These are phyloP conservation scores for Dufourea novaeangliae DNA, from an alignment of 1,140 invertebrate genomes.

Conservation along the genomic window DNA sequence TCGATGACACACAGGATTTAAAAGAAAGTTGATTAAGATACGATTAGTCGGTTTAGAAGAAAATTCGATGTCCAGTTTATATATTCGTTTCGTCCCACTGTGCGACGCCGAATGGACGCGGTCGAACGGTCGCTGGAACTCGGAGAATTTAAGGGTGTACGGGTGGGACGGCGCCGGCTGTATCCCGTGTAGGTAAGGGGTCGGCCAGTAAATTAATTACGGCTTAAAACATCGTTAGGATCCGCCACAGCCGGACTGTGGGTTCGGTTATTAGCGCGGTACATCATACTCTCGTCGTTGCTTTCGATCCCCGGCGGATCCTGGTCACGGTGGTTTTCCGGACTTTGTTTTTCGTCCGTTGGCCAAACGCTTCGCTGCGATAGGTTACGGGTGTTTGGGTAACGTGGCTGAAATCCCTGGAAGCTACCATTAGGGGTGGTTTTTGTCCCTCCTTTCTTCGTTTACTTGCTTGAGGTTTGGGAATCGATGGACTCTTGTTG, in stretches of 20 bases:
- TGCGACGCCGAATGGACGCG: background rate
- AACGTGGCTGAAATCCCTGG: no score
- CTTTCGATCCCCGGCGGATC: conserved; percentile 18
- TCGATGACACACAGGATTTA: no score
- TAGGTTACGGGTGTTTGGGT: no score
- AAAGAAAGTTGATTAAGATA: no score
- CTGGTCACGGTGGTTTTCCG: conserved; percentile 20
- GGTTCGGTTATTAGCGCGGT: conserved; percentile 77
- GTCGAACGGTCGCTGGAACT: background rate
- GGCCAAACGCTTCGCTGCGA: no score
- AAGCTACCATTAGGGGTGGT: background rate
- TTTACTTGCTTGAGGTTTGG: background rate
- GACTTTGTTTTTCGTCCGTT: no score
- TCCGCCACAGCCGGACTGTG: conserved; percentile 59
- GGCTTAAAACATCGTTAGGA: conserved; percentile 79
- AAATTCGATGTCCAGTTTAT: no score
- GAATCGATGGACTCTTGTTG: background rate
- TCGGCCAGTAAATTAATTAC: conserved; percentile 77
- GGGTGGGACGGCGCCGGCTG: conserved; percentile 32
- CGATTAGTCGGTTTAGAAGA: no score
- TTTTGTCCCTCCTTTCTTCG: background rate
- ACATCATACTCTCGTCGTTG: conserved; percentile 73
- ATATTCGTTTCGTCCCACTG: background rate
- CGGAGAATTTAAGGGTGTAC: conserved; percentile 21
- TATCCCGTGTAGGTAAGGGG: conserved; percentile 63